These are phyloP conservation scores for Eumaeus atala DNA, from an alignment of 1,140 invertebrate genomes.

Conservation along the genomic window DNA sequence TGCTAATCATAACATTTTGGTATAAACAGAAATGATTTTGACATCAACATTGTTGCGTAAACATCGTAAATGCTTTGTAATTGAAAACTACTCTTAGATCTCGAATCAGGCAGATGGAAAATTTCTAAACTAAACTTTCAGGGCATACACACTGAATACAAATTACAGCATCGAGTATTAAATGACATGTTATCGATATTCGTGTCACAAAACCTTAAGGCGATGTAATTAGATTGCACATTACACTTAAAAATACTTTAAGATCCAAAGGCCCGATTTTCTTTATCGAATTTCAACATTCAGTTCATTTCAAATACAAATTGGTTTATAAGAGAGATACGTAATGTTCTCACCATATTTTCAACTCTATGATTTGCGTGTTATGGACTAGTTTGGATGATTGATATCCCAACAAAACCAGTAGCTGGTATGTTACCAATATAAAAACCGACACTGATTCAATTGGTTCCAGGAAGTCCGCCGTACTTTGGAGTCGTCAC, in stretches of 20 bases:
- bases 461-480: conserved; percentile 24
- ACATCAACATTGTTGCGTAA: conserved; percentile 30
- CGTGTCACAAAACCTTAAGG: conserved; percentile 4
- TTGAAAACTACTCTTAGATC: conserved; percentile 28
- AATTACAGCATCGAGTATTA: background rate
- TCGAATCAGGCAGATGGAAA: background rate
- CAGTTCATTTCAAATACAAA: conserved; percentile 2
- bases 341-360: background rate
- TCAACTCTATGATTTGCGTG: background rate
- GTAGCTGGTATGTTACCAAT: conserved; percentile 16
- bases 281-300: conserved; percentile 2
- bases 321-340: conserved; percentile 1
- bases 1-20: conserved; percentile 42
- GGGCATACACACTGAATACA: background rate
- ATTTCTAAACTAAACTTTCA: conserved; percentile 2
- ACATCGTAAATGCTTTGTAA: conserved; percentile 30
- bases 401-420: conserved; percentile 4
- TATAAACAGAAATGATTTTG: conserved; percentile 29
- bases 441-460: conserved; percentile 18
- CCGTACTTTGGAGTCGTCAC: conserved; percentile 20
- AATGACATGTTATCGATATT: background rate
- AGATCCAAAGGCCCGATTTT: conserved; percentile 2
- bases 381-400: conserved; percentile 1
- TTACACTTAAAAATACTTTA: conserved; percentile 6
- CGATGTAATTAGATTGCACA: conserved; percentile 4